Evolutionary conservation across 2,113 vertebrate species (phyloP), one percentile per base, ranked within the genome.

Genomic region (Crotalus viridis): DNA sequence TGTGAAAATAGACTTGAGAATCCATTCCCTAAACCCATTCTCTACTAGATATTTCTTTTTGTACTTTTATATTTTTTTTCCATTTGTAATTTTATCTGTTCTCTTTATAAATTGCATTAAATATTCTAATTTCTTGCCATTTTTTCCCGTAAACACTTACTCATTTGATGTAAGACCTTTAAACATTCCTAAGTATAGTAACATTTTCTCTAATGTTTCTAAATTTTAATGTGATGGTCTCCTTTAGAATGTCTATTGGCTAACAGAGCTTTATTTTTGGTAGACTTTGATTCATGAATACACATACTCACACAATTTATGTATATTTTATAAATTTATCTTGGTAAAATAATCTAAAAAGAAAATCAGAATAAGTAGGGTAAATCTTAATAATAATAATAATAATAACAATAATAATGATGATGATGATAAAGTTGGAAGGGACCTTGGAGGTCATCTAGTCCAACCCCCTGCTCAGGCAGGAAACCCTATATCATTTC

Each of bases 321-420:
- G 13, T 81, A 39, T 39, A 2, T 2, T 74, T 74, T 74, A 74
- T 74, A 74, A 74, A 74, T 74, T 19, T 74, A 74, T 17, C 21
- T 21, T 90, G 28, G 28, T 55, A 85, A 85, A 81, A 85, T 43
- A 91, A 56, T 56, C 28, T 85, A 81, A n/a, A 8, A 39, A 13
- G n/a, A 81, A 39, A 19, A 90, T 90, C 69, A 39, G 64, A 90
- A 90, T 81, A 39, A 69, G 51, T 7, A 33, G 21, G 8, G 7
- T 81, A 85, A 24, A 85, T 85, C n/a, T 56, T n/a, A 43, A 43
- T 43, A 43, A 43, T 43, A 0, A 43, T 43, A 0, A 43, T 43
- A 0, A 43, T 43, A 0, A 43, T 43, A 0, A 43, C 3, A 0
- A 43, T 43, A 0, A 43, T 43, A 0, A 43, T 43, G 3, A 43